phyloP scores from a whole-genome alignment of 1,140 invertebrate species.

The Drosophila burlai region DNA sequence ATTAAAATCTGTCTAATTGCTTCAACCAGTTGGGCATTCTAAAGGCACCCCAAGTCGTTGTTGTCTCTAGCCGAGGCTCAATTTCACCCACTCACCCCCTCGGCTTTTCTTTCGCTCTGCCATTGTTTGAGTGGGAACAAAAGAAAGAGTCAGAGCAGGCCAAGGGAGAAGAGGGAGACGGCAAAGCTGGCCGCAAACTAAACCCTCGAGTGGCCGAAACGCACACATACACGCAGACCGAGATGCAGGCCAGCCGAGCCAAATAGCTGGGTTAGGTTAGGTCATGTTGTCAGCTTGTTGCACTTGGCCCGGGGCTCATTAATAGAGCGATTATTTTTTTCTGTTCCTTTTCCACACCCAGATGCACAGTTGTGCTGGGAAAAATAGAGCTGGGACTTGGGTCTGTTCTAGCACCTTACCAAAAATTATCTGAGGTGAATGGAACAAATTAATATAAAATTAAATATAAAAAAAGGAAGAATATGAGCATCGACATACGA shows the following conservation, averaged over 20 bases:
- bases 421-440: too few relatives aligned
- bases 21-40: constrained; percentile 35
- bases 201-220: constrained; percentile 29
- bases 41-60: constrained; percentile 19
- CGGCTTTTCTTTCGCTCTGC: not conserved
- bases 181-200: constrained; percentile 35
- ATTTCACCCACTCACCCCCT: constrained; percentile 12
- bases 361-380: constrained; percentile 3
- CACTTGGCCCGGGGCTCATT: constrained; percentile 82
- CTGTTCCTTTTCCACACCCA: constrained; percentile 35
- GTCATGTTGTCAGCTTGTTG: constrained; percentile 82
- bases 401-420: too few relatives aligned
- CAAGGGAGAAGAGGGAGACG: constrained; percentile 1
- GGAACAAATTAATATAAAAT: not conserved
- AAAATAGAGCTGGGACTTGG: not conserved
- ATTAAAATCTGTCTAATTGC: constrained; percentile 47
- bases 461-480: not conserved
- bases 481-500: not conserved
- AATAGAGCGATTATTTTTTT: constrained; percentile 80
- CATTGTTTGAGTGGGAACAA: constrained; percentile 33
- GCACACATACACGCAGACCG: not conserved
- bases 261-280: constrained; percentile 61
- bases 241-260: constrained; percentile 24
- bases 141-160: constrained; percentile 7
- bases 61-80: constrained; percentile 1